Evolutionary conservation across 1,140 invertebrate genomes (phyloP).

Genomic region (Ladona fulva): DNA sequence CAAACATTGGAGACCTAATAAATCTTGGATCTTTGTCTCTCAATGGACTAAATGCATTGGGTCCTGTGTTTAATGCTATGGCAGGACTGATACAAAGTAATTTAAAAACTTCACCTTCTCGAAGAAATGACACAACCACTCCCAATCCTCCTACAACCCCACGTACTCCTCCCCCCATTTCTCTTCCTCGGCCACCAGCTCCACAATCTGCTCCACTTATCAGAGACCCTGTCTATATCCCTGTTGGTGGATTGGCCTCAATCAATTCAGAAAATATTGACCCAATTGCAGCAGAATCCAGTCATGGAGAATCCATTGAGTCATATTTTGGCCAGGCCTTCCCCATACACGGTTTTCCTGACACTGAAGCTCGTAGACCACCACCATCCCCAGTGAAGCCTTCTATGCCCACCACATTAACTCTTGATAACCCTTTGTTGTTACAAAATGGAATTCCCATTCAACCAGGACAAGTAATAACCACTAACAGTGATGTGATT

Average conservation of each 20-base stretch:
- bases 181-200: constrained; percentile 21
- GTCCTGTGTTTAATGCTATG: constrained; percentile 58
- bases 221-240: constrained; percentile 66
- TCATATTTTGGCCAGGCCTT: neutral
- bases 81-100: constrained; percentile 55
- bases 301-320: neutral
- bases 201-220: constrained; percentile 23
- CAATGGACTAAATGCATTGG: constrained; percentile 59
- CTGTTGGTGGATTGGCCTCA: constrained; percentile 52
- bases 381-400: constrained; percentile 24
- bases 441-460: constrained; percentile 65
- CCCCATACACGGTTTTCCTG: constrained; percentile 11
- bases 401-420: neutral
- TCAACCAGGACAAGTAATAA: constrained; percentile 72
- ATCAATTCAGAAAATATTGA: constrained; percentile 21
- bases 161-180: constrained; percentile 17
- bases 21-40: constrained; percentile 49
- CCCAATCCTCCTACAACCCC: constrained; percentile 23
- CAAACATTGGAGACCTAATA: constrained; percentile 25
- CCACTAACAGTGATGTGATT: constrained; percentile 72
- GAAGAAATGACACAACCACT: constrained; percentile 39
- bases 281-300: neutral
- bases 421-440: constrained; percentile 48
- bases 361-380: constrained; percentile 31
- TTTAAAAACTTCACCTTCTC: constrained; percentile 34